phyloP scores from a whole-genome alignment of 2,888 invertebrate species.

The Idaea aversata region DNA sequence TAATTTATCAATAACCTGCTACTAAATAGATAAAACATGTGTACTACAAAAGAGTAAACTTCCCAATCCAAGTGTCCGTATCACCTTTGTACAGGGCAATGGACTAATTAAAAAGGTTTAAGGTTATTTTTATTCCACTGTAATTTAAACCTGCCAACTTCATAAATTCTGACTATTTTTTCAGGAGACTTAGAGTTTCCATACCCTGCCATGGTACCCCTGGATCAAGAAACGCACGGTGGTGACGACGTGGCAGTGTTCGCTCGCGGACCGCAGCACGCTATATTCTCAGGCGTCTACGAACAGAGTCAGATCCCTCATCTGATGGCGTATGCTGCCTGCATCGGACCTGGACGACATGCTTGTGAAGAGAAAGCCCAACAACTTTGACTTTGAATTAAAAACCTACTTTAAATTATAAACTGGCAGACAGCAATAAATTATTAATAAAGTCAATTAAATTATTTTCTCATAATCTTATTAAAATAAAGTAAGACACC shows the following conservation, averaged over 20 bases:
- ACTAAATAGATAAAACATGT: not conserved
- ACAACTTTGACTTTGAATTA: not conserved
- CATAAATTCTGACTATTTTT: not conserved
- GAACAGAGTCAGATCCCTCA: slow-evolving; percentile 90
- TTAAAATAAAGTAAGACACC: no score
- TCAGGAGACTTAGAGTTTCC: slow-evolving; percentile 40
- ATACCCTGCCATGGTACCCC: slow-evolving; percentile 75
- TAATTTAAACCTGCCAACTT: no score
- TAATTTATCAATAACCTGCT: not conserved
- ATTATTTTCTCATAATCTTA: no score
- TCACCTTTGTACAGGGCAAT: no score
- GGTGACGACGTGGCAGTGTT: slow-evolving; percentile 90
- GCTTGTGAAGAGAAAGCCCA: slow-evolving; percentile 6
- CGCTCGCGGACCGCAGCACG: slow-evolving; percentile 85
- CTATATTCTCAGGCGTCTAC: slow-evolving; percentile 86
- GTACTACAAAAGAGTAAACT: not conserved
- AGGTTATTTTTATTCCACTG: no score
- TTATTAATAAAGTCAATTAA: no score
- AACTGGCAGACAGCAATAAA: no score
- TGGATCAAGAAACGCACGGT: slow-evolving; percentile 84
- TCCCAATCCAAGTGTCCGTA: no score
- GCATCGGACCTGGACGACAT: slow-evolving; percentile 80
- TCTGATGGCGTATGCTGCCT: slow-evolving; percentile 85
- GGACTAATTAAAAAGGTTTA: no score
- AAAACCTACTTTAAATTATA: not conserved